Evolutionary conservation across 2,113 vertebrate genomes (phyloP).

Genomic region (Lampris incognitus): DNA sequence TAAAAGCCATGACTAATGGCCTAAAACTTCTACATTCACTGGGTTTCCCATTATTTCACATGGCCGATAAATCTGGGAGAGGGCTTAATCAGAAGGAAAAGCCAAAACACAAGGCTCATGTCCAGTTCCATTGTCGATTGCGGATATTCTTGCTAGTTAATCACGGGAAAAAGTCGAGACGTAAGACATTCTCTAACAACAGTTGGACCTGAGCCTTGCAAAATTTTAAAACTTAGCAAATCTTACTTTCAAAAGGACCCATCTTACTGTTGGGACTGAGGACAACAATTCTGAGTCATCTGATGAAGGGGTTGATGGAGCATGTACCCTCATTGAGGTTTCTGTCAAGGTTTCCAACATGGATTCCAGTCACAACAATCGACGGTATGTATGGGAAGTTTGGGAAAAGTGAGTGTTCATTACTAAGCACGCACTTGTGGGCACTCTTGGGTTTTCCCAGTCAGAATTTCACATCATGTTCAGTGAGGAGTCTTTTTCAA

Average conservation of each 20-base stretch:
- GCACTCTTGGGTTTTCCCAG: neutral
- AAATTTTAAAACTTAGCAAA: too few species aligned
- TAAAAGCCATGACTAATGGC: slow-evolving; percentile 80
- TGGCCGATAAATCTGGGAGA: slow-evolving; percentile 72
- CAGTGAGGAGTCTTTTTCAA: neutral
- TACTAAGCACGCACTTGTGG: neutral
- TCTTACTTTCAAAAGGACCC: too few species aligned
- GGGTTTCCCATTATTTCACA: slow-evolving; percentile 79
- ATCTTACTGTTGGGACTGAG: too few species aligned
- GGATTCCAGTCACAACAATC: slow-evolving; percentile 3
- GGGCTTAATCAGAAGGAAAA: slow-evolving; percentile 76
- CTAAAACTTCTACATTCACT: slow-evolving; percentile 77
- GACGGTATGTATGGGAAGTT: neutral
- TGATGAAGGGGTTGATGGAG: neutral
- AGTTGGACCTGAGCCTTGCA: too few species aligned
- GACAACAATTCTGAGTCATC: neutral
- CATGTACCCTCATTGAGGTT: slow-evolving; percentile 1
- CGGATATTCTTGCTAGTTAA: slow-evolving; percentile 60
- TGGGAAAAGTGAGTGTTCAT: neutral
- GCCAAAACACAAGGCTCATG: slow-evolving; percentile 58
- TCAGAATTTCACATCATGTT: slow-evolving; percentile 1
- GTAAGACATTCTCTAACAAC: too few species aligned
- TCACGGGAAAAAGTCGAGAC: slow-evolving; percentile 62
- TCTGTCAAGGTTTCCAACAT: neutral
- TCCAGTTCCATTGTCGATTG: slow-evolving; percentile 61